Evolutionary conservation across 2,888 invertebrate species (phyloP), one percentile per base, ranked within the genome.

Genomic region (Rhyacophila evoluta): DNA sequence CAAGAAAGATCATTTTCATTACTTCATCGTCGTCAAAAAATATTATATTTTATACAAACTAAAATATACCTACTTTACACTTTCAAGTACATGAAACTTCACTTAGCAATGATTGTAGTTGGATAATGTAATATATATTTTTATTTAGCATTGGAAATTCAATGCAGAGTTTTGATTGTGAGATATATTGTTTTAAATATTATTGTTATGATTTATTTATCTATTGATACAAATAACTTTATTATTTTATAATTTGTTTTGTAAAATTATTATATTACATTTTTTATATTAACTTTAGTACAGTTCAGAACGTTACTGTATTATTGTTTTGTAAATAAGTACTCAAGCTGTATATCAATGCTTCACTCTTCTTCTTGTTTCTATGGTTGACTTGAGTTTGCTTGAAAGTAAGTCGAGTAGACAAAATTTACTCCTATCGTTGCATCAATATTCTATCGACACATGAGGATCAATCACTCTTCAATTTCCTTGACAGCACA

Each of bases 351-450:
- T 55, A 55, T 55, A 55, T 55, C 55, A 19, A 55, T 55, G 55
- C 55, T 55, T 55, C 15, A 55, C 55, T 55, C 55, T 55, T 86
- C 84, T 85, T 85, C 86, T 87, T 82, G 85, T 86, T 87, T 88
- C 84, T 84, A 85, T 86, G 85, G 77, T 77, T 81, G 87, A 55
- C 39, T 55, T 36, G 37, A 71, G 27, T 77, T 38, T 55, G 55
- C 55, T 55, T 55, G 55, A 25, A 33, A 33, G 29, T 33, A 33
- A 55, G 19, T 55, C 55, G 55, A 55, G 12, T 55, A 55, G 55
- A 55, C 19, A 75, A 36, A 75, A 36, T 27, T 69, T 70, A 72
- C 77, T 77, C 41, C 33, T 77, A 55, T 72, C 72, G 72, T 36
- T 72, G 55, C 55, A 55, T 55, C 55, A 55, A 55, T 33, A 33